Evolutionary conservation across 2,113 vertebrate genomes (phyloP).

Genomic region (Sinocyclocheilus anophthalmus): DNA sequence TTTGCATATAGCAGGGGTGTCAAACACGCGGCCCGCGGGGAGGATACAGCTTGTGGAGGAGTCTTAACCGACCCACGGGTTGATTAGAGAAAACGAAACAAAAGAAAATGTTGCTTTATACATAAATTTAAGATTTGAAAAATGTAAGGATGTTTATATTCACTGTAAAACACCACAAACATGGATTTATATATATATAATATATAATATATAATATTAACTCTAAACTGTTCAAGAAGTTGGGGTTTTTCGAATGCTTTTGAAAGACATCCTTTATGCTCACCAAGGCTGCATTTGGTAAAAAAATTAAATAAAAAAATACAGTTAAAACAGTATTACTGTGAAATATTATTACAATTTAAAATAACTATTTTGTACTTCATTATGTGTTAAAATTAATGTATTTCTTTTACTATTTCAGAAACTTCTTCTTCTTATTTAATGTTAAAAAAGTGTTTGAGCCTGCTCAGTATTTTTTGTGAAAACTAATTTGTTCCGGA

Average conservation of each 20-base stretch:
- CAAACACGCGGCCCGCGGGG: not conserved
- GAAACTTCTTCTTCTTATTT: too few species aligned
- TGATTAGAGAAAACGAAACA: not conserved
- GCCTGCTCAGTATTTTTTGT: too few species aligned
- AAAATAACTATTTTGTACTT: not conserved
- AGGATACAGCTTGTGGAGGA: not conserved
- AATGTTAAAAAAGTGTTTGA: too few species aligned
- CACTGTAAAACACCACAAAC: not conserved
- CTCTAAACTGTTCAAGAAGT: not conserved
- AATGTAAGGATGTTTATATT: not conserved
- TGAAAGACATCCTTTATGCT: too few species aligned
- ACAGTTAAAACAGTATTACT: not conserved
- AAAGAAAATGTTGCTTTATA: not conserved
- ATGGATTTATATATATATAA: not conserved
- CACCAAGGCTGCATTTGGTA: too few species aligned
- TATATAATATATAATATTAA: too few species aligned
- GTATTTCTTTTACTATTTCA: not conserved
- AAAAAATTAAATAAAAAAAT: too few species aligned
- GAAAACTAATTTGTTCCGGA: too few species aligned
- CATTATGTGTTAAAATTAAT: not conserved
- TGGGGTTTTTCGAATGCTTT: not conserved
- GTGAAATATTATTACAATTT: not conserved
- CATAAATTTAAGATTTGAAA: not conserved
- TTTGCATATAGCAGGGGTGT: constrained; percentile 7
- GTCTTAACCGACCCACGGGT: not conserved